phyloP scores from a whole-genome alignment of 2,888 invertebrate genomes.

The Amaurobius ferox region DNA sequence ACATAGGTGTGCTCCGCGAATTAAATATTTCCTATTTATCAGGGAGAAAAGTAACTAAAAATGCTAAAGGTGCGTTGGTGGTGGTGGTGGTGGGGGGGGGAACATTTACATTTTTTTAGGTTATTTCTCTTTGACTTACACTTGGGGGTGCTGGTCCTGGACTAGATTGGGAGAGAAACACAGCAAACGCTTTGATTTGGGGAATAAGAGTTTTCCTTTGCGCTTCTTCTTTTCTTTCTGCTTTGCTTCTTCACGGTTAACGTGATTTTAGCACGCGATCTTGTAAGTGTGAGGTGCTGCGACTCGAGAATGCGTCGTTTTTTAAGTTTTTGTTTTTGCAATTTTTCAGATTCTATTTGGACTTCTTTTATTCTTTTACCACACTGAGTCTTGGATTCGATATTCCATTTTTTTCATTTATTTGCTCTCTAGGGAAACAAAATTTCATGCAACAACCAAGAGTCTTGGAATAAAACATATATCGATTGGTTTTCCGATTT shows the following conservation, averaged over 20 bases:
- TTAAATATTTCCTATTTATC: conserved; percentile 72
- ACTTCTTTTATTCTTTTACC: conserved; percentile 3
- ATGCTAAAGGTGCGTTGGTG: conserved; percentile 32
- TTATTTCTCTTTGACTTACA: conserved; percentile 10
- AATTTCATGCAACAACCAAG: neutral
- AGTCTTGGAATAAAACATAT: neutral
- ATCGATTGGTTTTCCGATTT: neutral
- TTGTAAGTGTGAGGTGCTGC: conserved; percentile 30
- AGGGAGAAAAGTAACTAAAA: conserved; percentile 51
- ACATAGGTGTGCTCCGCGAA: conserved; percentile 60
- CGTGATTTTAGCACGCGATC: conserved; percentile 64
- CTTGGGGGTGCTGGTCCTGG: neutral
- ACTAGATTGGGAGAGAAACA: conserved; percentile 41
- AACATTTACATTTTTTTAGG: conserved; percentile 67
- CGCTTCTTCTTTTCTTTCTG: neutral
- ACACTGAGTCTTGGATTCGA: neutral
- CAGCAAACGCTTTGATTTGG: conserved; percentile 58
- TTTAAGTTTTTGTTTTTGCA: neutral
- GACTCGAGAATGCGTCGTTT: conserved; percentile 15
- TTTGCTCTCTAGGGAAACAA: neutral
- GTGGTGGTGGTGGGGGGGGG: conserved; percentile 20
- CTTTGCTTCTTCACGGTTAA: conserved; percentile 40
- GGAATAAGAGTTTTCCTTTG: conserved; percentile 23
- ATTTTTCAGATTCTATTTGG: conserved; percentile 6
- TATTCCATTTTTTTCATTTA: neutral